Evolutionary conservation across 2,113 vertebrate genomes (phyloP).

Genomic region (Phrynocephalus versicolor): DNA sequence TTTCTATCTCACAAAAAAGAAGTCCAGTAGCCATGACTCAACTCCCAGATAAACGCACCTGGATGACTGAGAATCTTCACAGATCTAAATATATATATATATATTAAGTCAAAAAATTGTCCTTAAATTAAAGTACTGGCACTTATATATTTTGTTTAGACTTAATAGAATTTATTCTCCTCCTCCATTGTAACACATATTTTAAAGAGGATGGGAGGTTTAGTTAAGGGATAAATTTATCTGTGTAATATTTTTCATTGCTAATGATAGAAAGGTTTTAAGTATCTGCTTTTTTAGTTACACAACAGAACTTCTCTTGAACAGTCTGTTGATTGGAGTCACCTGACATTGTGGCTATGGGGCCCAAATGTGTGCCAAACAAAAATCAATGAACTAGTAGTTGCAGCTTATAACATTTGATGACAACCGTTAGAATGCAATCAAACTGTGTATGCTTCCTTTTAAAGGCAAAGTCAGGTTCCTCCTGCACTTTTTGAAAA

Average conservation of each 20-base stretch:
- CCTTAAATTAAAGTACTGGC: slow-evolving; percentile 64
- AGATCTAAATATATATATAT: too few species aligned
- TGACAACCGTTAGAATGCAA: slow-evolving; percentile 89
- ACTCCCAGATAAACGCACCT: too few species aligned
- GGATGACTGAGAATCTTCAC: too few species aligned
- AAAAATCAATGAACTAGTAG: slow-evolving; percentile 80
- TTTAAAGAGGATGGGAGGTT: slow-evolving; percentile 50
- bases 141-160: slow-evolving; percentile 53
- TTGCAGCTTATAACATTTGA: slow-evolving; percentile 89
- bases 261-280: slow-evolving; percentile 74
- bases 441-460: slow-evolving; percentile 84
- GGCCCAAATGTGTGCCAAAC: slow-evolving; percentile 83
- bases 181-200: slow-evolving; percentile 61
- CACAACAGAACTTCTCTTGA: slow-evolving; percentile 75
- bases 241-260: slow-evolving; percentile 76
- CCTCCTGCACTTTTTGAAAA: slow-evolving; percentile 71
- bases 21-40: too few species aligned
- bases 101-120: slow-evolving; percentile 63
- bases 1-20: too few species aligned
- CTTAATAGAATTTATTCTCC: slow-evolving; percentile 64
- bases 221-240: slow-evolving; percentile 73
- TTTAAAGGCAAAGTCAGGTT: slow-evolving; percentile 89
- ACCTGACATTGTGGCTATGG: slow-evolving; percentile 86
- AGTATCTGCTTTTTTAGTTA: slow-evolving; percentile 71
- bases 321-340: slow-evolving; percentile 88